Base-by-base conservation (phyloP, 2,797 vertebrate genomes). In the Sebastes jordani region DNA sequence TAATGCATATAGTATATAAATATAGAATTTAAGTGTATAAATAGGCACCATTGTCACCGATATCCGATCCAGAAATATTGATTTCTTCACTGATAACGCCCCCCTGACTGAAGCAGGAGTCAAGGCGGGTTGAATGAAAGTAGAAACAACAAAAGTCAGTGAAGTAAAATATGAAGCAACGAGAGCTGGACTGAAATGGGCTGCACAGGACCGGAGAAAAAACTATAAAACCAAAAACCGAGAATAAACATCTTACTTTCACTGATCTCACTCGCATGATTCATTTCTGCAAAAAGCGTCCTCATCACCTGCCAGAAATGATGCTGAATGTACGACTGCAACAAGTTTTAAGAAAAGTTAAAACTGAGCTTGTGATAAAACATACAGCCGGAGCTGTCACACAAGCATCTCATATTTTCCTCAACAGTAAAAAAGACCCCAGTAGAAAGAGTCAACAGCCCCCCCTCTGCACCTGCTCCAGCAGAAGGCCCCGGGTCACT, bases 401-500 rank as follows among this genome's bases (percentile, higher is more conserved):
- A 89, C 34, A 76, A 66, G 78, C 58, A 73, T 81, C 76, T 80
- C 77, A 30, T 76, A 62, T 87, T 84, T 82, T 66, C 69, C 77
- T 86, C 67, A 69, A 82, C 64, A 82, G 80, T 63, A 60, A 87
- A 83, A 83, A 87, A 78, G 49, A 81, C 69, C 80, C 67, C 38
- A 7, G 30, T 7, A 80, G 46, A 75, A 81, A 81, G 65, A 88
- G 84, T 86, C 84, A 90, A 77, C 82, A 84, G 64, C 72, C 18
- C 32, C 32, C 88, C 77, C 65, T 81, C 67, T 91, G 74, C 88
- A 90, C 89, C 90, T 91, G 87, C 81, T 86, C 67, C 36, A 78
- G 54, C 82, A 79, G 72, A 86, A 89, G 85, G 88, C 93, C 92
- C 67, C 89, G 23, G 88, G 94, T 95, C 90, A 88, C 85, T 55